Evolutionary conservation across 2,888 invertebrate species (phyloP).

Genomic region (Ceramica pisi): DNA sequence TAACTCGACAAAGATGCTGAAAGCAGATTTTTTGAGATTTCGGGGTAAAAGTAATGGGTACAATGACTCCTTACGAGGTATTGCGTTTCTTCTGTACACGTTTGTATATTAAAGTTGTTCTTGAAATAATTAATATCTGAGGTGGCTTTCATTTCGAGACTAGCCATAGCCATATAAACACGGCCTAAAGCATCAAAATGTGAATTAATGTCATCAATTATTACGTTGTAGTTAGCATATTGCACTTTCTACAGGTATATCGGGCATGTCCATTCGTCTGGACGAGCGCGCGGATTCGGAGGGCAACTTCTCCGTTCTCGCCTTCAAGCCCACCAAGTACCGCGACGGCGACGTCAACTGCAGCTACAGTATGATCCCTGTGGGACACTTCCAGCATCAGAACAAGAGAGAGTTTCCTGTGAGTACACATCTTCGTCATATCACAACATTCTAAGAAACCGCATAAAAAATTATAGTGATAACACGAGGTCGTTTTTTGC

Average conservation of each 20-base stretch:
- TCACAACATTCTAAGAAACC: background rate
- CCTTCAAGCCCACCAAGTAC: slow-evolving; percentile 92
- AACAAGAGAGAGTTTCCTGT: slow-evolving; percentile 93
- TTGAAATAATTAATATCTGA: background rate
- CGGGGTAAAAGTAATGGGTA: too few relatives aligned
- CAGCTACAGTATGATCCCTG: slow-evolving; percentile 94
- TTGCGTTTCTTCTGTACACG: too few relatives aligned
- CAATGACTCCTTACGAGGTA: too few relatives aligned
- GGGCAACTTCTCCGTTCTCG: slow-evolving; percentile 98
- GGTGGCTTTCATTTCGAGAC: background rate
- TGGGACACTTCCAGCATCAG: slow-evolving; percentile 94
- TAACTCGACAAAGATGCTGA: too few relatives aligned
- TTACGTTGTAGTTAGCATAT: slow-evolving; percentile 32
- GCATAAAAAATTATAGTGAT: background rate
- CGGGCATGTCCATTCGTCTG: slow-evolving; percentile 97
- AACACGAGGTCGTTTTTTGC: slow-evolving; percentile 62
- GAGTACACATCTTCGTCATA: slow-evolving; percentile 79
- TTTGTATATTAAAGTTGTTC: background rate
- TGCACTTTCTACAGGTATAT: slow-evolving; percentile 93
- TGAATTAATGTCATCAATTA: slow-evolving; percentile 18
- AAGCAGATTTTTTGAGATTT: too few relatives aligned
- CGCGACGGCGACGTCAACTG: slow-evolving; percentile 91
- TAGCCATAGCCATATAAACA: background rate
- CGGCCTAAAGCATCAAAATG: background rate
- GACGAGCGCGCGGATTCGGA: slow-evolving; percentile 98